Conservation (phyloP, 1,140 invertebrate genomes). For the Phymorhynchus buccinoides region DNA sequence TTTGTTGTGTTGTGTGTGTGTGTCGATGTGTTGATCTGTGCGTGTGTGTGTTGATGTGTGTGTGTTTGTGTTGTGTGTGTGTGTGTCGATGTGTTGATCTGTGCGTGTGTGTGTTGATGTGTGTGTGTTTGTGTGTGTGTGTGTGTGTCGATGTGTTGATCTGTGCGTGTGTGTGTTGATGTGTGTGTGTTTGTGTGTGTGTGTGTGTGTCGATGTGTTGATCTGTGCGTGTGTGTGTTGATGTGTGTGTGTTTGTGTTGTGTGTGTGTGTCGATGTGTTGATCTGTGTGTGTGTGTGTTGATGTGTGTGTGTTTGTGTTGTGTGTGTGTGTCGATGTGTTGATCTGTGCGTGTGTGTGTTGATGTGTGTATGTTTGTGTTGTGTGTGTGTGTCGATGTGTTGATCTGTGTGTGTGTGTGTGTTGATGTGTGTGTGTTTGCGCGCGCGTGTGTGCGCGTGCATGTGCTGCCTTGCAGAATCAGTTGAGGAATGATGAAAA, state of each 20-base stretch:
- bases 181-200: neutral
- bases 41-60: neutral
- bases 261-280: neutral
- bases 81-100: neutral
- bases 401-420: slow-evolving; percentile 9
- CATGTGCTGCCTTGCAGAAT: neutral
- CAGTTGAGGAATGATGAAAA: neutral
- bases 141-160: neutral
- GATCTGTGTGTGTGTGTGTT: too few relatives aligned
- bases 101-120: neutral
- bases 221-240: neutral
- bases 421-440: neutral
- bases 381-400: neutral
- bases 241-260: neutral
- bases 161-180: neutral
- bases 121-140: neutral
- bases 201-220: too few relatives aligned
- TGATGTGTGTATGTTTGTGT: neutral
- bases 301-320: neutral
- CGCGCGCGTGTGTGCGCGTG: neutral
- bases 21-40: neutral
- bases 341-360: neutral
- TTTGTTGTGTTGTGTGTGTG: neutral
- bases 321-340: too few relatives aligned
- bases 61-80: neutral